Evolutionary conservation across 2,888 invertebrate species (phyloP).

Genomic region (Gymnocheta viridis): DNA sequence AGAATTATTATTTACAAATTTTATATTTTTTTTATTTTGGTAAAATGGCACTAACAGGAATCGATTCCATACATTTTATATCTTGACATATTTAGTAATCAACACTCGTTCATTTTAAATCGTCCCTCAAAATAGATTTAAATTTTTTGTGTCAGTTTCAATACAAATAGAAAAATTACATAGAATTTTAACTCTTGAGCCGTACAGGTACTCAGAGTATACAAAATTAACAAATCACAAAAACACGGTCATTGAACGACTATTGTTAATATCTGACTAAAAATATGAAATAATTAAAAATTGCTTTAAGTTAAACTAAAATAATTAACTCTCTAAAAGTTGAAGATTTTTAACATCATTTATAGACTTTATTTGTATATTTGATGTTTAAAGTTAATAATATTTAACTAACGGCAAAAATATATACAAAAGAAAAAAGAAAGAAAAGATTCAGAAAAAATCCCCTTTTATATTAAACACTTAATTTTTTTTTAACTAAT

Average conservation of each 20-base stretch:
- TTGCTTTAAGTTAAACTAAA: conserved; percentile 43
- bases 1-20: no score
- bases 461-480: conserved; percentile 10
- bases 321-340: conserved; percentile 2
- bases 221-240: conserved; percentile 4
- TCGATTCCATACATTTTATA: no score
- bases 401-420: conserved; percentile 41
- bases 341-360: conserved; percentile 12
- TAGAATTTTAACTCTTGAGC: no score
- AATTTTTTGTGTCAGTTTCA: no score
- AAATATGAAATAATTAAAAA: conserved; percentile 31
- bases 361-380: background rate
- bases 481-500: conserved; percentile 48
- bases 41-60: no score
- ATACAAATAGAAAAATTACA: no score
- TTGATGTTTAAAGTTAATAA: conserved; percentile 27
- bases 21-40: no score
- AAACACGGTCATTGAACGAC: conserved; percentile 59
- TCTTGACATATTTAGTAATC: no score
- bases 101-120: no score
- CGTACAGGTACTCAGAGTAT: background rate
- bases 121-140: no score
- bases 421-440: conserved; percentile 15
- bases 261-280: conserved; percentile 12
- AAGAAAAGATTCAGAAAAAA: conserved; percentile 21